Percentiles rank a stretch among this genome's conserved stretches.
phyloP scores from a whole-genome alignment of 2,113 vertebrate species.

The Cebidichthys violaceus region DNA sequence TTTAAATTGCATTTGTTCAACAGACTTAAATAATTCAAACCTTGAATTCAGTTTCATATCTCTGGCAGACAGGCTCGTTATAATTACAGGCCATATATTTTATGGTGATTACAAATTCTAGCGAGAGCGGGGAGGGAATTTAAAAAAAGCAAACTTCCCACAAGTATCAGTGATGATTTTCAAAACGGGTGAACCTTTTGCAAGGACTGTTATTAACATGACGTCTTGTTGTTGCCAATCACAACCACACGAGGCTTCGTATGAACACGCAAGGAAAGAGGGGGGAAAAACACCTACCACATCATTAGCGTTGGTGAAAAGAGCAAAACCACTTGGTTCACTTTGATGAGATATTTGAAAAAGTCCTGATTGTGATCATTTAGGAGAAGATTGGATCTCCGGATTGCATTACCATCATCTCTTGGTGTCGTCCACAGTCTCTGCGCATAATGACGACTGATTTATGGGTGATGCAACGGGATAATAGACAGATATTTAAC shows the following conservation, averaged over 20 bases:
- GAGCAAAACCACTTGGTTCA: constrained; percentile 74
- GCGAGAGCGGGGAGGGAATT: neutral
- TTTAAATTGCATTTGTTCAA: constrained; percentile 77
- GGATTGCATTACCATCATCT: constrained; percentile 69
- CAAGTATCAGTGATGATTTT: constrained; percentile 32
- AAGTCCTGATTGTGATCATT: constrained; percentile 77
- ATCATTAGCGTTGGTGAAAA: constrained; percentile 81
- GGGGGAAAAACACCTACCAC: constrained; percentile 67
- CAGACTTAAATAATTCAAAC: constrained; percentile 77
- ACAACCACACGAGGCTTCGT: constrained; percentile 57
- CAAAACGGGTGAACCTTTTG: constrained; percentile 22
- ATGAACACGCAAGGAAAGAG: constrained; percentile 14
- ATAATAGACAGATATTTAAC: constrained; percentile 61
- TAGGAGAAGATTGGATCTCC: constrained; percentile 69
- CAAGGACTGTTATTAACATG: constrained; percentile 42
- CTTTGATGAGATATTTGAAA: constrained; percentile 77
- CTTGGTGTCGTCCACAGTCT: constrained; percentile 44
- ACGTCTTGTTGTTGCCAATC: constrained; percentile 57
- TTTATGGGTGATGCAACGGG: constrained; percentile 65
- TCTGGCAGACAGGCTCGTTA: constrained; percentile 75
- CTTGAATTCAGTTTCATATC: constrained; percentile 76
- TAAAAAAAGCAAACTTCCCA: constrained; percentile 17
- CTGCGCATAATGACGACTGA: constrained; percentile 71
- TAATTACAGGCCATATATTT: constrained; percentile 76
- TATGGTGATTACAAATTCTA: constrained; percentile 81